Conservation (phyloP, 2,113 vertebrate species). For the Apteryx owenii region DNA sequence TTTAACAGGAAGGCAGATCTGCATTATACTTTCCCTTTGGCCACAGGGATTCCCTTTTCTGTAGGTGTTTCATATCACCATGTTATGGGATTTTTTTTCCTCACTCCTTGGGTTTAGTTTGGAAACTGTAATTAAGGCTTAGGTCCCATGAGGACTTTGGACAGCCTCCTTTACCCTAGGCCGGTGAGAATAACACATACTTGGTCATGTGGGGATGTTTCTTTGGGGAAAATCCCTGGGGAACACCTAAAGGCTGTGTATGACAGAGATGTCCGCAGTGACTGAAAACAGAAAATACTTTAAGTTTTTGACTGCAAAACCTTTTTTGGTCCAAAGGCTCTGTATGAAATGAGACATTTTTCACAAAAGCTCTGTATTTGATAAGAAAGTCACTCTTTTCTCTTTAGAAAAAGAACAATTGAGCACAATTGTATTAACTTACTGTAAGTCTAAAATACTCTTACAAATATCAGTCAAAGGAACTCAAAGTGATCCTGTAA, state of each 20-base stretch:
- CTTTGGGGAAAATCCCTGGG: not conserved
- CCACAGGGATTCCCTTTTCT: not conserved
- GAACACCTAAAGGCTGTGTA: not conserved
- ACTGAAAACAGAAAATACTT: not conserved
- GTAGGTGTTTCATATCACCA: rapidly evolving
- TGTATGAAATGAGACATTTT: not conserved
- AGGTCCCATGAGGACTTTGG: not conserved
- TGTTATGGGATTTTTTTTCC: not conserved
- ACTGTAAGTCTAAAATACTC: rapidly evolving
- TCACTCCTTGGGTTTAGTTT: not conserved
- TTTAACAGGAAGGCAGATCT: not conserved
- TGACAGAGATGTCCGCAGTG: rapidly evolving
- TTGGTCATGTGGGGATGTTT: not conserved
- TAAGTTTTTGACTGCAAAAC: not conserved
- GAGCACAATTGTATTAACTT: not conserved
- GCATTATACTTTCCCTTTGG: not conserved
- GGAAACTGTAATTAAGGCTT: not conserved
- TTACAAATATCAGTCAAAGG: not conserved
- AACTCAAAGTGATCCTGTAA: not conserved
- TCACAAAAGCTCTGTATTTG: not conserved
- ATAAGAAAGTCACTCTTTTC: not conserved
- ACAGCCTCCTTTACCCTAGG: not conserved
- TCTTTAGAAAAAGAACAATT: not conserved
- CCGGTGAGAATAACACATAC: not conserved
- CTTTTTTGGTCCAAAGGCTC: not conserved